Evolutionary conservation across 92 coral and sea anemone species (phyloP).

Genomic region (Nematostella vectensis): DNA sequence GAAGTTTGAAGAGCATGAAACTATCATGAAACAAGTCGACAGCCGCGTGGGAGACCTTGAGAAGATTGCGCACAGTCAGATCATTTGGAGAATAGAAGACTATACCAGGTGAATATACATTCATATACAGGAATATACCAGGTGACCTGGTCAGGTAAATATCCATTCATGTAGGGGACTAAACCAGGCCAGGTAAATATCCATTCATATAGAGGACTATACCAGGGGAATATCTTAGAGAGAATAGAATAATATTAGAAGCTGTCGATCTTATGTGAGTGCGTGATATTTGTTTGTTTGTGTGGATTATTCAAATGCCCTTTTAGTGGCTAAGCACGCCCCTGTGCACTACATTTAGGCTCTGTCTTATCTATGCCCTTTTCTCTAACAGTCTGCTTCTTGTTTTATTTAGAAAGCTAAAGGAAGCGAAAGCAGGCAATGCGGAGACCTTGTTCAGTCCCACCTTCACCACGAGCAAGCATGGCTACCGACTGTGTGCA

Average conservation of each 20-base stretch:
- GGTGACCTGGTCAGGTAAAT: no score
- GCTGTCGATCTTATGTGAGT: no score
- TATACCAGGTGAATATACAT: constrained; percentile 73
- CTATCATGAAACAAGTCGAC: constrained; percentile 21
- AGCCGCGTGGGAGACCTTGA: constrained; percentile 60
- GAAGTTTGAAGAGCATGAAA: constrained; percentile 33
- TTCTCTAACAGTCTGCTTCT: no score
- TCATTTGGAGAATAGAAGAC: constrained; percentile 70
- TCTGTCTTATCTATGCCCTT: neutral
- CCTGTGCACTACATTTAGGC: no score
- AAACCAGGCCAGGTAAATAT: no score
- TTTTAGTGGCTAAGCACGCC: no score
- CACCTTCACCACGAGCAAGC: constrained; percentile 94
- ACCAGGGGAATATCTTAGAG: no score
- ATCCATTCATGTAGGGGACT: no score
- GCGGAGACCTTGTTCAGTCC: constrained; percentile 81
- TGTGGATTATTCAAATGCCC: no score
- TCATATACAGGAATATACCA: constrained; percentile 7
- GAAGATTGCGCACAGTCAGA: constrained; percentile 48
- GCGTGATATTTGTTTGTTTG: no score
- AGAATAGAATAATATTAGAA: no score
- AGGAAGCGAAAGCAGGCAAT: constrained; percentile 89
- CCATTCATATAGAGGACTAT: no score
- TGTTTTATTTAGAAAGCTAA: constrained; percentile 64
- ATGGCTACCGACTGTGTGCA: constrained; percentile 95